Evolutionary conservation across 2,888 invertebrate genomes (phyloP).

Genomic region (Parthenolecanium corni): DNA sequence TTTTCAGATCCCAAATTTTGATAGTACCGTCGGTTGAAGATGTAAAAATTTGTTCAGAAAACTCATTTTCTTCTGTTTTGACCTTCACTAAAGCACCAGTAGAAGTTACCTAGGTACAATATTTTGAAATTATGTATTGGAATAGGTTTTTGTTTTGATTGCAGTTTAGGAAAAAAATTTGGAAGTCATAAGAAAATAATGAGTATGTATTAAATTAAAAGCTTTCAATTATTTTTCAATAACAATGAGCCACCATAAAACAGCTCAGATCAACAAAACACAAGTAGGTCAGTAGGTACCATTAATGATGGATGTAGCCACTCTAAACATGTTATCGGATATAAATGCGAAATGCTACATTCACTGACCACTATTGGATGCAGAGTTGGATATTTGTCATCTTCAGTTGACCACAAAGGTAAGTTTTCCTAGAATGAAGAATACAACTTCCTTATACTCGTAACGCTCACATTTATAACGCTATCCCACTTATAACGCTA

Average conservation of each 20-base stretch:
- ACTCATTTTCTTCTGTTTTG: neutral
- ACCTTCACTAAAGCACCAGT: neutral
- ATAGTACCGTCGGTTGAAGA: constrained; percentile 10
- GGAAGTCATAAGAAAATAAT: neutral
- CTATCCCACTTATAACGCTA: too few relatives aligned
- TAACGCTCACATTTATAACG: neutral
- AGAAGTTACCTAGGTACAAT: neutral
- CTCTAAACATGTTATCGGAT: constrained; percentile 1
- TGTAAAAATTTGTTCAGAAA: neutral
- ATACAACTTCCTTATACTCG: neutral
- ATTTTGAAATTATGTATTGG: too few relatives aligned
- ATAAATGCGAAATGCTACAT: constrained; percentile 11
- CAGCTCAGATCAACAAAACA: too few relatives aligned
- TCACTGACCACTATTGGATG: neutral
- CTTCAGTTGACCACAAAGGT: constrained; percentile 2
- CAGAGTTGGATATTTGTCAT: constrained; percentile 1
- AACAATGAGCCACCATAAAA: too few relatives aligned
- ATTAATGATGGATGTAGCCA: constrained; percentile 21
- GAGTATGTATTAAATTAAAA: too few relatives aligned
- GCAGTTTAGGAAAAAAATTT: neutral
- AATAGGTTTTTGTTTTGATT: too few relatives aligned
- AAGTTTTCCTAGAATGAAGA: constrained; percentile 1
- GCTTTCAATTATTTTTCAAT: too few relatives aligned
- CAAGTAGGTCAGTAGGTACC: neutral
- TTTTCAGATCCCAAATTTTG: constrained; percentile 7